Percentiles rank a stretch among this genome's conserved stretches.
These are phyloP conservation scores for Agonopterix arenella DNA, from an alignment of 2,888 invertebrate species.

Conservation along the genomic window DNA sequence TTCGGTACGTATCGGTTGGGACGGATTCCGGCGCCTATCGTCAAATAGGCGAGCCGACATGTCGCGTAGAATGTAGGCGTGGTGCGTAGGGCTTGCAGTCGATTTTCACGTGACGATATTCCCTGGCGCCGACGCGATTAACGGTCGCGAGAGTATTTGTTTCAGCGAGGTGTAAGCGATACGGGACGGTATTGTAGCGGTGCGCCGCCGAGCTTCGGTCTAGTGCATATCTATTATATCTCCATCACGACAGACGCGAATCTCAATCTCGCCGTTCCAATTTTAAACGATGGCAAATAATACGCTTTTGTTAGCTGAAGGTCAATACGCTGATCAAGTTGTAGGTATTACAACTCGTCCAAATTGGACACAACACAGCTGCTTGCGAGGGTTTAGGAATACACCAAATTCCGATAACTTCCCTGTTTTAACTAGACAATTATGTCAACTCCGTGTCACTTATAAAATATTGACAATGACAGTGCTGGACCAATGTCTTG, in stretches of 20 bases:
- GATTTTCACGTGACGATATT: conserved; percentile 59
- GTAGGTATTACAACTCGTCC: conserved; percentile 14
- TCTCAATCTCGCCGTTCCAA: conserved; percentile 57
- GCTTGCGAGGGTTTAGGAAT: too few relatives aligned
- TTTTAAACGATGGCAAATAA: conserved; percentile 58
- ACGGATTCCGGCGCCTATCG: conserved; percentile 50
- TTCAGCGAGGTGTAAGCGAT: conserved; percentile 67
- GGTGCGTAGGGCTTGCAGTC: conserved; percentile 27
- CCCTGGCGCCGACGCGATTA: conserved; percentile 62
- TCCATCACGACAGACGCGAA: conserved; percentile 51
- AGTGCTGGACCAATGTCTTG: too few relatives aligned
- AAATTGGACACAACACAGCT: not conserved
- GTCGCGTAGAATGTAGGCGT: conserved; percentile 36
- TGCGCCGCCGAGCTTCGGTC: conserved; percentile 59
- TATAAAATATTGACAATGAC: too few relatives aligned
- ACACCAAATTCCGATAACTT: too few relatives aligned
- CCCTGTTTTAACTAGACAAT: too few relatives aligned
- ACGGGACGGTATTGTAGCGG: conserved; percentile 59
- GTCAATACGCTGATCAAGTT: too few relatives aligned
- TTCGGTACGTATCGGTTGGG: conserved; percentile 29
- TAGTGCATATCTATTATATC: conserved; percentile 69
- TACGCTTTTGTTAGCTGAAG: conserved; percentile 42
- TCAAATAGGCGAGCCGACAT: conserved; percentile 31
- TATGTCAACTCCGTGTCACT: too few relatives aligned
- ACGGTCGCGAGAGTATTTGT: conserved; percentile 62